A percentile compares a stretch with the other conserved stretches of the same genome.
Conservation (phyloP, 2,888 invertebrate species). For the Idaea straminata region DNA sequence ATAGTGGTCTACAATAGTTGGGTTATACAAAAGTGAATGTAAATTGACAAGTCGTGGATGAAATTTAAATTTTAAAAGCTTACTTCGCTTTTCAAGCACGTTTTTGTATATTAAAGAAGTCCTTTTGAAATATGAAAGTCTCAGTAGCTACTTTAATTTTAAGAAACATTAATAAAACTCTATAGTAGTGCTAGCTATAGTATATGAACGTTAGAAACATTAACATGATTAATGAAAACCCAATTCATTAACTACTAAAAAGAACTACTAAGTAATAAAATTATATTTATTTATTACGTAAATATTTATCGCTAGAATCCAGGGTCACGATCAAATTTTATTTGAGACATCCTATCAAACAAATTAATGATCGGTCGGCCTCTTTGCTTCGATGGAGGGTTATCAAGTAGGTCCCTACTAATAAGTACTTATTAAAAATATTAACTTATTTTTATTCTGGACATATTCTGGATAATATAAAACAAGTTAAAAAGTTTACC, state of each 20-base stretch:
- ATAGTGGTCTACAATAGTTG: not conserved
- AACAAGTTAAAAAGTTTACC: no score
- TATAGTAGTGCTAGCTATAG: no score
- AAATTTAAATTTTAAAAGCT: not conserved
- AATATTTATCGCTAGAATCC: not conserved
- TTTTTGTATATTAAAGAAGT: not conserved
- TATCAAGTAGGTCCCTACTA: not conserved
- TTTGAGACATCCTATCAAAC: not conserved
- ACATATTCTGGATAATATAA: not conserved
- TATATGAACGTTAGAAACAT: not conserved
- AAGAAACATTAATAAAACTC: not conserved
- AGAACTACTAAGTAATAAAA: not conserved
- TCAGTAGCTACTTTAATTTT: not conserved
- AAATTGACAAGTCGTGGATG: not conserved
- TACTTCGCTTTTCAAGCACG: not conserved
- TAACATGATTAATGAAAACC: not conserved
- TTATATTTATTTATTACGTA: not conserved
- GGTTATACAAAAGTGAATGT: not conserved
- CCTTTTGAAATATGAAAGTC: not conserved
- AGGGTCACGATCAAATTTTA: not conserved
- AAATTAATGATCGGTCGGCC: not conserved
- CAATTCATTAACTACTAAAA: conserved; percentile 30
- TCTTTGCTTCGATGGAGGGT: not conserved
- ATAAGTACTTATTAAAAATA: not conserved
- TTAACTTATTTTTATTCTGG: not conserved